Conservation (phyloP, 2,888 invertebrate species). For the Dendrolimus houi region DNA sequence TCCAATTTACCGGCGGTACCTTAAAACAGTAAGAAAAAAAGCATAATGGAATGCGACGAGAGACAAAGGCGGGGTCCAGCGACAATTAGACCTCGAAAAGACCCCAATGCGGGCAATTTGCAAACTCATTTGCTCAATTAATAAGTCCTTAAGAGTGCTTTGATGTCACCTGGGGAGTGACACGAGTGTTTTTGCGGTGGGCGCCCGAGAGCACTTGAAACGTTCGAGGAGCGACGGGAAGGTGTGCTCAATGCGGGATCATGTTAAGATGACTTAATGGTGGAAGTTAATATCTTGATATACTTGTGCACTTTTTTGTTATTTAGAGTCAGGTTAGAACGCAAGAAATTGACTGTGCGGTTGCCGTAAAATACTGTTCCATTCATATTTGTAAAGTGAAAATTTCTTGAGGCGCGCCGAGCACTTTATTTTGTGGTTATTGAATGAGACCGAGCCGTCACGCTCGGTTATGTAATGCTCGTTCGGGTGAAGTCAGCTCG, state of each 20-base stretch:
- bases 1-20: background rate
- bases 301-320: too few relatives aligned
- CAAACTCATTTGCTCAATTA: conserved; percentile 46
- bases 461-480: too few relatives aligned
- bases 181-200: conserved; percentile 10
- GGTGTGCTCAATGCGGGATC: background rate
- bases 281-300: too few relatives aligned
- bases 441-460: too few relatives aligned
- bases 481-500: too few relatives aligned
- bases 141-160: conserved; percentile 26
- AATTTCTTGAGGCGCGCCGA: too few relatives aligned
- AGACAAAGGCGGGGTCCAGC: conserved; percentile 34
- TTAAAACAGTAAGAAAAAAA: conserved; percentile 25
- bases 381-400: too few relatives aligned
- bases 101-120: conserved; percentile 37
- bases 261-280: background rate
- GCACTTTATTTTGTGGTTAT: too few relatives aligned
- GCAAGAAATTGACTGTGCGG: too few relatives aligned
- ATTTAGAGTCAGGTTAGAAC: too few relatives aligned
- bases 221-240: conserved; percentile 6
- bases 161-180: conserved; percentile 20
- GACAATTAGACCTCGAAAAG: conserved; percentile 31
- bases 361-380: too few relatives aligned
- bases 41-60: conserved; percentile 29
- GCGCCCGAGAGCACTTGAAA: conserved; percentile 10